A percentile compares a stretch with the other conserved stretches of the same genome.
These are phyloP conservation scores for Eolophus roseicapilla DNA, from an alignment of 2,113 vertebrate species.

Conservation along the genomic window DNA sequence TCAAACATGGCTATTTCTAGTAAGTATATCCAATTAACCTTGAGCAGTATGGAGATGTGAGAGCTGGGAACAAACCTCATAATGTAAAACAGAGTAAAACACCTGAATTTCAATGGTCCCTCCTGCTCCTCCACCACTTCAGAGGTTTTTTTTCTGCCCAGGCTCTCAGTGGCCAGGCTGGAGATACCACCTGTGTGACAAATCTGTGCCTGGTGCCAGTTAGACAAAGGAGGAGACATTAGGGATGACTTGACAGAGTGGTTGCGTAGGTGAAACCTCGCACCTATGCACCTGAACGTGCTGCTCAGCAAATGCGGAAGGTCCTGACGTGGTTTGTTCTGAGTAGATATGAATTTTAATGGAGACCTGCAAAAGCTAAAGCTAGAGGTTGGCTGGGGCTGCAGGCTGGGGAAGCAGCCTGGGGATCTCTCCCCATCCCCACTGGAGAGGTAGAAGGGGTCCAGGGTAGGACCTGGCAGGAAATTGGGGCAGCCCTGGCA, in stretches of 20 bases:
- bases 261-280: neutral
- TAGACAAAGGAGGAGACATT: rapidly evolving
- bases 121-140: neutral
- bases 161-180: neutral
- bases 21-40: conserved; percentile 37
- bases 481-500: rapidly evolving
- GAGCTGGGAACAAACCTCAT: neutral
- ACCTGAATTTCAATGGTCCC: neutral
- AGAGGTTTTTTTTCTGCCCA: neutral
- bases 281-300: neutral
- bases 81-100: neutral
- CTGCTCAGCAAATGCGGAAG: neutral
- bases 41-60: neutral
- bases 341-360: neutral
- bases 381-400: neutral
- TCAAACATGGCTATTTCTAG: neutral
- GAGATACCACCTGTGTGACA: neutral
- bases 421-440: neutral
- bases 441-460: rapidly evolving
- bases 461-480: neutral
- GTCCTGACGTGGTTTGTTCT: neutral
- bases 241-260: neutral
- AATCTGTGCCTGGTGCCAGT: neutral
- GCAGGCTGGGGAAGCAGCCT: neutral
- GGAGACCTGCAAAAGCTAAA: neutral